Percentiles rank a stretch among this genome's conserved stretches.
Conservation (phyloP, 2,113 vertebrate species). For the Heteronetta atricapilla region DNA sequence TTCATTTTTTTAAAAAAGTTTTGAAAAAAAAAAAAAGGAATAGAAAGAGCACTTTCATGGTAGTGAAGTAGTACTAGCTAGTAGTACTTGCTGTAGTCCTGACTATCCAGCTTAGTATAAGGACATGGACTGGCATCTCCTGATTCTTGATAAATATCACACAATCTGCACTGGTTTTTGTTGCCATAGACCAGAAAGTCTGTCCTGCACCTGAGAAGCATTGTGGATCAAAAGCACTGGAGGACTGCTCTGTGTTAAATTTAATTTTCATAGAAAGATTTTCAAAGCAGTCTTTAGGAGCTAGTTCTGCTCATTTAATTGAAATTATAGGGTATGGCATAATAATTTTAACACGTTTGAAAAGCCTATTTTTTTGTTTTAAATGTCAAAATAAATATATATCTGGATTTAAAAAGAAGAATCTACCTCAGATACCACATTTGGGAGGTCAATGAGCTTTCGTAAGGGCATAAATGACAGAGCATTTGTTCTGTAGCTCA, state of each 20-base stretch:
- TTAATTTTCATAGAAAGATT: not conserved
- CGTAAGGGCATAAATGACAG: not conserved
- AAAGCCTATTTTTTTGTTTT: not conserved
- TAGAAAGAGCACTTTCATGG: not conserved
- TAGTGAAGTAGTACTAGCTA: not conserved
- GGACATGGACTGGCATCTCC: not conserved
- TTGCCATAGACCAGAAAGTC: not conserved
- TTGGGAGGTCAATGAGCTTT: not conserved
- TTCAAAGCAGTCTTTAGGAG: not conserved
- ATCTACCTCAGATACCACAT: not conserved
- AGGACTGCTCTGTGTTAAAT: not conserved
- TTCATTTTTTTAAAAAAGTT: accelerated
- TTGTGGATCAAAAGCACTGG: not conserved
- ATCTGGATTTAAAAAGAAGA: not conserved
- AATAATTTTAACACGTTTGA: not conserved
- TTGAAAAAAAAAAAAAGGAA: not conserved
- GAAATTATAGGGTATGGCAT: not conserved
- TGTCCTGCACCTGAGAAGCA: not conserved
- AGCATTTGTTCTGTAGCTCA: not conserved
- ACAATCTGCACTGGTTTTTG: not conserved
- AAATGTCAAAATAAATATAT: not conserved
- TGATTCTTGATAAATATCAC: not conserved
- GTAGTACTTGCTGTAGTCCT: not conserved
- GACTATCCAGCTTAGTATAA: not conserved
- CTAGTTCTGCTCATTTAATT: not conserved